A percentile compares a stretch with the other conserved stretches of the same genome.
Conservation (phyloP, 2,888 invertebrate genomes). For the Panzeria rudis region DNA sequence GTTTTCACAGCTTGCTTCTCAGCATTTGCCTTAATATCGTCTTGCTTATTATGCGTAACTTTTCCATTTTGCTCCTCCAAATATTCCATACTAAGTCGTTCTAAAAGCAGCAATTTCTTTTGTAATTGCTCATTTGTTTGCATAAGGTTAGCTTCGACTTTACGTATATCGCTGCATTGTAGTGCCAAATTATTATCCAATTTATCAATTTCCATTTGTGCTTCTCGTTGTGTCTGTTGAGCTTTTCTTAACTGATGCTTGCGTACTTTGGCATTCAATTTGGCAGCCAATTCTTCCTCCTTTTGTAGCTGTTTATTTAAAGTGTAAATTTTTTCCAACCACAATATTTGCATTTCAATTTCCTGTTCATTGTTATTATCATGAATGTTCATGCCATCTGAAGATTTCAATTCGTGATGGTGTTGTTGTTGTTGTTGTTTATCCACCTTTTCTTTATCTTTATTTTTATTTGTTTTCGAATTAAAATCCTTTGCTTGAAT, state of each 20-base stretch:
- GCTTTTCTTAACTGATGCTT: constrained; percentile 84
- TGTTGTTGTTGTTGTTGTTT: constrained; percentile 6
- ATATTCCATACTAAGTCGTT: constrained; percentile 85
- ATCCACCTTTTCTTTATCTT: constrained; percentile 49
- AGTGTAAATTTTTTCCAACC: constrained; percentile 89
- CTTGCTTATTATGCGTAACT: not conserved
- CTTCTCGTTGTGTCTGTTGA: constrained; percentile 79
- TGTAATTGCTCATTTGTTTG: constrained; percentile 85
- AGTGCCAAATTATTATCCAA: constrained; percentile 85
- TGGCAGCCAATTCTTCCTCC: constrained; percentile 89
- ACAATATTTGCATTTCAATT: constrained; percentile 85
- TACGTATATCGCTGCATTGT: constrained; percentile 85
- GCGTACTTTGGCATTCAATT: constrained; percentile 87
- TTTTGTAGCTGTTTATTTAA: constrained; percentile 89
- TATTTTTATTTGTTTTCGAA: constrained; percentile 82
- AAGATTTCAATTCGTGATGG: not conserved
- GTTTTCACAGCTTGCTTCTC: not conserved
- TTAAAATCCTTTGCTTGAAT: constrained; percentile 44
- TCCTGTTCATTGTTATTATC: constrained; percentile 63
- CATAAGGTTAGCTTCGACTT: constrained; percentile 84
- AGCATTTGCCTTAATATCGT: not conserved
- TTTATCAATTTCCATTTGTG: constrained; percentile 78
- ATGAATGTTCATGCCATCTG: constrained; percentile 1
- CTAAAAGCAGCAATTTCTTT: constrained; percentile 85
- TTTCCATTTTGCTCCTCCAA: constrained; percentile 66